Conservation (phyloP, 2,113 vertebrate genomes). For the Ciconia maguari region DNA sequence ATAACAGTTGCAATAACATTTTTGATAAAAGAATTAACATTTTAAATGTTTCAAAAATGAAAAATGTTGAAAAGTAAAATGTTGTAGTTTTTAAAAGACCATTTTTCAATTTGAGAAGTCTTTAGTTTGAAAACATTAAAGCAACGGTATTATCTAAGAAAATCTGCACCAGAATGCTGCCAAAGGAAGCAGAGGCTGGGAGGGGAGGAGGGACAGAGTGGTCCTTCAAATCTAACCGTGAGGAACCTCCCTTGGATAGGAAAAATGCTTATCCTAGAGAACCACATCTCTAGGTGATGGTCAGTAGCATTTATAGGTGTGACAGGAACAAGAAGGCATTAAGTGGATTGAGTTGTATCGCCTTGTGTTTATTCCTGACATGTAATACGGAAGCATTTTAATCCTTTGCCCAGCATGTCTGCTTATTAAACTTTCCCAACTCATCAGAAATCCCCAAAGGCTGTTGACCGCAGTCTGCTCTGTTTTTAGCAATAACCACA, state of each 20-base stretch:
- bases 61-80: constrained; percentile 2
- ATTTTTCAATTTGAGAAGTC: neutral
- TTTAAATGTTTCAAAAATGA: constrained; percentile 15
- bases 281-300: neutral
- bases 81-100: neutral
- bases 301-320: neutral
- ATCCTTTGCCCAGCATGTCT: neutral
- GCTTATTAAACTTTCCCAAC: neutral
- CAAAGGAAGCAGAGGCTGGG: neutral
- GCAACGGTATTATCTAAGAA: neutral
- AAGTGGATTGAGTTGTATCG: neutral
- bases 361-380: neutral
- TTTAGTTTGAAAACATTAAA: constrained; percentile 30
- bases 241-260: neutral
- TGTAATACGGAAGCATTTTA: neutral
- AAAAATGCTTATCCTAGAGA: neutral
- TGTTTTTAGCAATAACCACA: neutral
- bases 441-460: neutral
- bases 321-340: neutral
- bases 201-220: neutral
- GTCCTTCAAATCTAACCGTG: neutral
- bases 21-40: constrained; percentile 43
- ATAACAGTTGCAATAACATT: constrained; percentile 13
- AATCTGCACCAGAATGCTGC: neutral
- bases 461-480: neutral